These are phyloP conservation scores for Etheostoma cragini DNA, from an alignment of 2,113 vertebrate genomes.

Conservation along the genomic window DNA sequence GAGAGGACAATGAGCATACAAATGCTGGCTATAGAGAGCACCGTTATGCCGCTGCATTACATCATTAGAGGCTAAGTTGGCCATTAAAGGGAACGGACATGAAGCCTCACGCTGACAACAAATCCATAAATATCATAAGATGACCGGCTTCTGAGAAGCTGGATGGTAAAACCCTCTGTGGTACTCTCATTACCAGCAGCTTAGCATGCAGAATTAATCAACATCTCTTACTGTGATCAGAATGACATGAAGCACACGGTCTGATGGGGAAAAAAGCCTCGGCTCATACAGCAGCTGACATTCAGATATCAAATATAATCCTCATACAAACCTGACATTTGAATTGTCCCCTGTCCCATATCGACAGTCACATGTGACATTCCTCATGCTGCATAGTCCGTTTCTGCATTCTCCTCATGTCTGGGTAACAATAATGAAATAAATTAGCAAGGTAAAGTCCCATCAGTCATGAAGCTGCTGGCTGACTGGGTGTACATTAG, in stretches of 20 bases:
- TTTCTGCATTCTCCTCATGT: slow-evolving; percentile 88
- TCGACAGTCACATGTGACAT: slow-evolving; percentile 91
- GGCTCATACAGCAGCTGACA: slow-evolving; percentile 63
- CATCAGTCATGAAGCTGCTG: slow-evolving; percentile 92
- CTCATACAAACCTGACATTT: slow-evolving; percentile 88
- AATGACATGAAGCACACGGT: slow-evolving; percentile 49
- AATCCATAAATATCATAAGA: slow-evolving; percentile 76
- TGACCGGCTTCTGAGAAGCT: slow-evolving; percentile 47
- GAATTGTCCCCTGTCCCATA: slow-evolving; percentile 86
- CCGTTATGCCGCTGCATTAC: slow-evolving; percentile 67
- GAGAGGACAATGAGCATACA: slow-evolving; percentile 56
- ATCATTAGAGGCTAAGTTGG: slow-evolving; percentile 69
- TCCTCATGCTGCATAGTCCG: slow-evolving; percentile 89
- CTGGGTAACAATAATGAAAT: slow-evolving; percentile 69
- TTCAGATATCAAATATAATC: slow-evolving; percentile 76
- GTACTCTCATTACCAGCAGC: slow-evolving; percentile 30
- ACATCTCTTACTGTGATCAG: slow-evolving; percentile 39
- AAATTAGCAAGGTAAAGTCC: slow-evolving; percentile 83
- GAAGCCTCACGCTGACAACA: slow-evolving; percentile 62
- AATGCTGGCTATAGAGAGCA: slow-evolving; percentile 51
- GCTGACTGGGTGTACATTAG: slow-evolving; percentile 93
- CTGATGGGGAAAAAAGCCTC: slow-evolving; percentile 37
- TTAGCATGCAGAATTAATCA: slow-evolving; percentile 52
- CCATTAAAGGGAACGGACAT: slow-evolving; percentile 71
- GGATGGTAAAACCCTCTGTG: slow-evolving; percentile 37